Base-by-base conservation (phyloP, 1,140 invertebrate genomes). In the Tetragonula clypearis region DNA sequence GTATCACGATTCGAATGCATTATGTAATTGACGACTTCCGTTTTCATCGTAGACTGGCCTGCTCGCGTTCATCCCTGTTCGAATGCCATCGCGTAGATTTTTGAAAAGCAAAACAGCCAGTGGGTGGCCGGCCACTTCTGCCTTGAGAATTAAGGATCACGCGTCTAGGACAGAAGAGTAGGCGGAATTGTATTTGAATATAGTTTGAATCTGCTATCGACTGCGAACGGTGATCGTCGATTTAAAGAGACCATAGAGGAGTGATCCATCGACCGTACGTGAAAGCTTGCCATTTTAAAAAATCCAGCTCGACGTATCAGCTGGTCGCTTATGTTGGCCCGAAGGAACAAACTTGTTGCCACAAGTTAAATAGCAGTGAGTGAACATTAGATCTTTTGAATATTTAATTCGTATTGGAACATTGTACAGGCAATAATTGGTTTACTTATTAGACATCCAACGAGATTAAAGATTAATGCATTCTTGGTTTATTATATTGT, bases 121-220 rank as follows among this genome's bases (percentile, higher is more conserved):
- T 88, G 84, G 88, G 88, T 90, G 89, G 80, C 56, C 77, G 60
- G 58, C 74, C 81, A 55, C 84, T 75, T 86, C 79, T 77, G 66
- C 49, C 71, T 73, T 53, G 71, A 73, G 49, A 53, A 49, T 72
- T 72, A 72, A 72, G 23, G 21, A n/a, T n/a, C 41, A 5, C 62
- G 12, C 58, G 65, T 62, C 23, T 21, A 58, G 26, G 68, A 79
- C 26, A 75, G 41, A 49, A 41, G 5, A 88, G 35, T 41, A 41
- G 89, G 88, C 66, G 84, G 89, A 90, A 90, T 90, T 65, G 53
- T 60, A 90, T 90, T 90, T 90, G 86, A 90, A 90, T 90, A 84
- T 69, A 23, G 60, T 90, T 90, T 88, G 84, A 88, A 90, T 90
- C 71, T 21, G 49, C n/a, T 49, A 55, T 26, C 60, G 86, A 15